A percentile compares a stretch with the other conserved stretches of the same genome.
Conservation (phyloP, 1,140 invertebrate species). For the Drosophila rufa region DNA sequence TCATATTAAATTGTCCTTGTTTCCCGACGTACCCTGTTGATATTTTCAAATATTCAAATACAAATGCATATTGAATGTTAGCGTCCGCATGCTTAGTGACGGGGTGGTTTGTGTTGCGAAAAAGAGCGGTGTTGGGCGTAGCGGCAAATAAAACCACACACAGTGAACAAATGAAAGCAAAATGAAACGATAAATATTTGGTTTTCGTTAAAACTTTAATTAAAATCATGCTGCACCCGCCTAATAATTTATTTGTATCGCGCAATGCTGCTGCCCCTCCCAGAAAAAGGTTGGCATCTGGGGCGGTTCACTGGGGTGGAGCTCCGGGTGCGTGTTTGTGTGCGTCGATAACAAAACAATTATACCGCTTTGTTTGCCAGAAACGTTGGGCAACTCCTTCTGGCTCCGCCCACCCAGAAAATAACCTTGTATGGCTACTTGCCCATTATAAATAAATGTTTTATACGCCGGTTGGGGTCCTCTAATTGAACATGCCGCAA, state of each 20-base stretch:
- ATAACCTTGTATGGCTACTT: conserved; percentile 29
- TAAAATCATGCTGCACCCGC: conserved; percentile 76
- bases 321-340: conserved; percentile 17
- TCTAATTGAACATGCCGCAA: conserved; percentile 72
- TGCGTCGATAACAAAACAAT: conserved; percentile 79
- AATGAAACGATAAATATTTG: conserved; percentile 83
- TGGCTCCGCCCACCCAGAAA: not conserved
- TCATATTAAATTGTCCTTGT: conserved; percentile 65
- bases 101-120: conserved; percentile 35
- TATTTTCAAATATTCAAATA: conserved; percentile 69
- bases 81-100: conserved; percentile 62
- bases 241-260: conserved; percentile 79
- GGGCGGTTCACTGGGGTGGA: conserved; percentile 9
- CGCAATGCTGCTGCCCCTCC: conserved; percentile 21
- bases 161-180: conserved; percentile 75
- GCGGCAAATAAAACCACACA: conserved; percentile 56
- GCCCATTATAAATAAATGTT: conserved; percentile 66
- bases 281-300: conserved; percentile 3
- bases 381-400: conserved; percentile 42
- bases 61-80: conserved; percentile 70
- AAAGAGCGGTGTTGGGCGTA: not conserved
- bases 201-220: conserved; percentile 83
- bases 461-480: conserved; percentile 39
- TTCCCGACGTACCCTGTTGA: conserved; percentile 14
- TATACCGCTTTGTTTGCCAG: conserved; percentile 73